Evolutionary conservation across 2,888 invertebrate species (phyloP).

Genomic region (Osmoderma eremita): DNA sequence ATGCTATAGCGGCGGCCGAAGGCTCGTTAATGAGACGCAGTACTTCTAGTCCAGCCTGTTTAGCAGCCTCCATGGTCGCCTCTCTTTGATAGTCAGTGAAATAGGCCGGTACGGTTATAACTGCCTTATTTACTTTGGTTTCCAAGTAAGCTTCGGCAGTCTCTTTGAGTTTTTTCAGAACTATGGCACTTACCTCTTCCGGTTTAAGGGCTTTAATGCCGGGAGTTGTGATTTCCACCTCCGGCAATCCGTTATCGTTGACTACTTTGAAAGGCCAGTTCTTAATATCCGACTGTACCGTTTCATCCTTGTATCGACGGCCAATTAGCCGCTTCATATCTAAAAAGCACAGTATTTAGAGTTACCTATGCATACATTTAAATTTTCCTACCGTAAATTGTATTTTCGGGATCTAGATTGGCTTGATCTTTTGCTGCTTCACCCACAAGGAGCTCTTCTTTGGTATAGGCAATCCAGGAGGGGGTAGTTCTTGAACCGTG

Average conservation of each 20-base stretch:
- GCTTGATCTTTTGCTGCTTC: slow-evolving; percentile 39
- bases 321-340: slow-evolving; percentile 53
- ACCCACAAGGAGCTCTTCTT: slow-evolving; percentile 40
- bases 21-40: slow-evolving; percentile 50
- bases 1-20: slow-evolving; percentile 52
- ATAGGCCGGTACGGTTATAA: slow-evolving; percentile 53
- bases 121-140: slow-evolving; percentile 45
- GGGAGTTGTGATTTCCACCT: no score
- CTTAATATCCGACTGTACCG: slow-evolving; percentile 47
- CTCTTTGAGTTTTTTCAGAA: slow-evolving; percentile 47
- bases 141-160: slow-evolving; percentile 45
- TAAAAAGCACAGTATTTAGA: slow-evolving; percentile 43
- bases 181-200: slow-evolving; percentile 47
- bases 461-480: slow-evolving; percentile 44
- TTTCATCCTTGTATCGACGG: slow-evolving; percentile 46
- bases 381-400: slow-evolving; percentile 45
- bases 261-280: slow-evolving; percentile 48
- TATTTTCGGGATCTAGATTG: slow-evolving; percentile 39
- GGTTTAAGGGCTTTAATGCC: no score
- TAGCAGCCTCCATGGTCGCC: slow-evolving; percentile 51
- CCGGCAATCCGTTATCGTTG: slow-evolving; percentile 44
- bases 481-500: slow-evolving; percentile 41
- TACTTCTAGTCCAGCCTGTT: slow-evolving; percentile 49
- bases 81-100: slow-evolving; percentile 51
- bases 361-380: not conserved